Evolutionary conservation across 2,888 invertebrate species (phyloP).

Genomic region (Ernsta delagoae): DNA sequence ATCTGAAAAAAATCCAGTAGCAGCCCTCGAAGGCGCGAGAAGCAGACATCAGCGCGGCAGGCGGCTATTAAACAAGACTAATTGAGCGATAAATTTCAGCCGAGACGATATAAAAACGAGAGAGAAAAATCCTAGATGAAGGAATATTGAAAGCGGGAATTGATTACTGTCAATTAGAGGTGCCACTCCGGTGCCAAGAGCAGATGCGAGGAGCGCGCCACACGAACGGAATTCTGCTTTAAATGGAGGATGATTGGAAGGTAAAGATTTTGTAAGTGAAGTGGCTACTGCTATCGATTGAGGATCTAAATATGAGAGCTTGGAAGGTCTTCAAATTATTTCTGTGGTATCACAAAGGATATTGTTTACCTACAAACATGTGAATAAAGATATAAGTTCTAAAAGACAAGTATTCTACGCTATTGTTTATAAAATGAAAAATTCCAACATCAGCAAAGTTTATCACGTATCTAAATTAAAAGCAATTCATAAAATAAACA

Average conservation of each 20-base stretch:
- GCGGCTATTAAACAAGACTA: conserved; percentile 86
- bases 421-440: too few species aligned
- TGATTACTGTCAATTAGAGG: conserved; percentile 83
- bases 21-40: conserved; percentile 77
- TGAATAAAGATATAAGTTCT: too few species aligned
- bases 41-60: conserved; percentile 84
- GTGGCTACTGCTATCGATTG: conserved; percentile 11
- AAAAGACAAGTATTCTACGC: too few species aligned
- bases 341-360: too few species aligned
- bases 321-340: background rate
- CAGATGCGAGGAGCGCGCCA: conserved; percentile 59
- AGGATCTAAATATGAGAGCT: conserved; percentile 1
- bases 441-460: too few species aligned
- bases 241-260: conserved; percentile 27
- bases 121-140: conserved; percentile 73
- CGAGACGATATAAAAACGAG: conserved; percentile 80
- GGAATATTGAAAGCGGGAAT: conserved; percentile 84
- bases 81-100: conserved; percentile 85
- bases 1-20: conserved; percentile 43
- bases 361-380: too few species aligned
- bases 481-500: background rate
- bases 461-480: too few species aligned
- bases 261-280: conserved; percentile 33
- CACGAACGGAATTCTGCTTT: conserved; percentile 32
- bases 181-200: conserved; percentile 67